A percentile compares a stretch with the other conserved stretches of the same genome.
Evolutionary conservation across 2,797 vertebrate species (phyloP).

Genomic region (Enteromius argenteus): DNA sequence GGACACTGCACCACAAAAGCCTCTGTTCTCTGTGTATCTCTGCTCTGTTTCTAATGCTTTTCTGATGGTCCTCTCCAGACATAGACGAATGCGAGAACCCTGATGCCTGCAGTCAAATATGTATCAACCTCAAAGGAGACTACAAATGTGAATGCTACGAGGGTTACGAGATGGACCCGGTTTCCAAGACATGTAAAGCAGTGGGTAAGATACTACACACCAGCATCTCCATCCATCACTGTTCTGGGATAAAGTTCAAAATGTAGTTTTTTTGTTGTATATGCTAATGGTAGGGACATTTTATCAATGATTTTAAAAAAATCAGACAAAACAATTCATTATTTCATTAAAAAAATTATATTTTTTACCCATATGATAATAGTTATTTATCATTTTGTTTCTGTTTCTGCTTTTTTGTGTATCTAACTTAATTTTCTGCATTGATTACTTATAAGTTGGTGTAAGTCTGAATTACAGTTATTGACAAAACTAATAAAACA

Average conservation of each 20-base stretch:
- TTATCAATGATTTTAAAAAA: neutral
- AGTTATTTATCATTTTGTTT: neutral
- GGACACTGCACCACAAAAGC: constrained; percentile 5
- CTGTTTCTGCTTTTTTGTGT: no score
- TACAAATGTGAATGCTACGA: constrained; percentile 97
- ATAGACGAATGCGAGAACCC: constrained; percentile 97
- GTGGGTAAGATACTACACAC: constrained; percentile 82
- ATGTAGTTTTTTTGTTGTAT: neutral
- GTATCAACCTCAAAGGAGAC: constrained; percentile 98
- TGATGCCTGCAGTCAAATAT: constrained; percentile 97
- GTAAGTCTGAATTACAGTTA: neutral
- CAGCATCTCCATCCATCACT: constrained; percentile 54
- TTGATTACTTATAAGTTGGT: neutral
- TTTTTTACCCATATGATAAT: neutral
- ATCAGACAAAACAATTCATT: neutral
- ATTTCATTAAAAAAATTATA: no score
- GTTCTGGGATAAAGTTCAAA: constrained; percentile 44
- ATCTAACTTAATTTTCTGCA: neutral
- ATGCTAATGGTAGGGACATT: neutral
- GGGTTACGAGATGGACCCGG: constrained; percentile 96
- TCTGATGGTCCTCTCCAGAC: constrained; percentile 77
- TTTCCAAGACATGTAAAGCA: constrained; percentile 96
- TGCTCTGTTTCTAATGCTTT: constrained; percentile 41
- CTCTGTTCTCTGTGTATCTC: constrained; percentile 17
- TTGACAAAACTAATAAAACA: neutral